Evolutionary conservation across 2,888 invertebrate species (phyloP).

Genomic region (Drosophila birchii): DNA sequence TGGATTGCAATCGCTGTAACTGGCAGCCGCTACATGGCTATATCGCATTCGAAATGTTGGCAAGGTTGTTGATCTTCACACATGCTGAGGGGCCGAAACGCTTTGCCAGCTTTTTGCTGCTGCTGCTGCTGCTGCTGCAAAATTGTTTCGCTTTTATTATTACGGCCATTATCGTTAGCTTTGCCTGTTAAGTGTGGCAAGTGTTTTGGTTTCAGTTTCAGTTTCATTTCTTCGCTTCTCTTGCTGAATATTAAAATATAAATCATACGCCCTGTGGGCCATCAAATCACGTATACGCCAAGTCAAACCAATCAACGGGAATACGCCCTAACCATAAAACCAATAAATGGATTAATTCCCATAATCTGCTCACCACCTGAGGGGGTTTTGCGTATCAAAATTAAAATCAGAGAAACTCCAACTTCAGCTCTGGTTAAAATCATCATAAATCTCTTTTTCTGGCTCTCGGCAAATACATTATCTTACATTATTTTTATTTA

Average conservation of each 20-base stretch:
- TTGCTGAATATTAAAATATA: conserved; percentile 48
- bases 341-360: background rate
- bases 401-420: conserved; percentile 32
- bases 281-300: conserved; percentile 1
- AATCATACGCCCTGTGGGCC: conserved; percentile 39
- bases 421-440: conserved; percentile 52
- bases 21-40: conserved; percentile 13
- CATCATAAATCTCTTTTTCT: conserved; percentile 61
- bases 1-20: conserved; percentile 61
- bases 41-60: conserved; percentile 58
- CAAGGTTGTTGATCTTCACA: conserved; percentile 79
- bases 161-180: conserved; percentile 36
- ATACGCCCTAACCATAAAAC: background rate
- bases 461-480: conserved; percentile 28
- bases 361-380: background rate
- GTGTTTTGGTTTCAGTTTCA: conserved; percentile 34
- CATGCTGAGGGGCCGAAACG: conserved; percentile 44
- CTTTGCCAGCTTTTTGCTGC: conserved; percentile 22
- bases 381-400: conserved; percentile 11
- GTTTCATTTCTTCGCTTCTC: conserved; percentile 8
- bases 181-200: conserved; percentile 53
- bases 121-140: conserved; percentile 29
- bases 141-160: conserved; percentile 49
- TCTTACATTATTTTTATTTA: conserved; percentile 4
- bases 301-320: conserved; percentile 15